Evolutionary conservation across 1,140 invertebrate species (phyloP), one percentile per base, ranked within the genome.

Genomic region (Wasmannia auropunctata): DNA sequence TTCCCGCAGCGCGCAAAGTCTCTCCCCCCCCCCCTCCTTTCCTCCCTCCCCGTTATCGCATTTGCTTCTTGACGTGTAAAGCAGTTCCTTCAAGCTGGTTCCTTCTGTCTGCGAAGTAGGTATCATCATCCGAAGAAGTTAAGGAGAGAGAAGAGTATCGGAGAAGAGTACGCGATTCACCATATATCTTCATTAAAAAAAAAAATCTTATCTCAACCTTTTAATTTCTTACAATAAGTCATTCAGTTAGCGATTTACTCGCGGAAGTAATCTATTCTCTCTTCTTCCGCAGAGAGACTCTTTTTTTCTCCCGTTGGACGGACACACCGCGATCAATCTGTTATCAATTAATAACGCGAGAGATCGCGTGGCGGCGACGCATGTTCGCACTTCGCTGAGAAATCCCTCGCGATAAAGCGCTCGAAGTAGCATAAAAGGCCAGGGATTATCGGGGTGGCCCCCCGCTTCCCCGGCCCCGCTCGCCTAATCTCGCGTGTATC

Each of bases 401-500:
- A 40, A 72, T 72, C 31, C 51, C n/a, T 31, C 65, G 65, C 51
- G 51, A 72, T 81, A 70, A n/a, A n/a, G n/a, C n/a, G 31, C 37
- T 58, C 79, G 34, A 58, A 81, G 65, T 43, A 81, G 69, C 51
- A 34, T 56, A 56, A 56, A 67, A 70, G 51, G 37, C 37, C 49
- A 31, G 37, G 51, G 79, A 72, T 83, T 74, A 74, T 83, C 79
- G n/a, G 25, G 7, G 22, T n/a, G n/a, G n/a, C n/a, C n/a, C n/a
- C n/a, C n/a, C n/a, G n/a, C n/a, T n/a, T n/a, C n/a, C n/a, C n/a
- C n/a, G n/a, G n/a, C n/a, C 54, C 37, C 51, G 4, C 79, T 60
- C 79, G 28, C 54, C 67, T 74, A 83, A 83, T 83, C 79, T 83
- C 79, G 79, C 79, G 67, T 83, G 79, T 83, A 83, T 83, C 79